Conservation (phyloP, 1,140 invertebrate genomes). For the Apis florea region DNA sequence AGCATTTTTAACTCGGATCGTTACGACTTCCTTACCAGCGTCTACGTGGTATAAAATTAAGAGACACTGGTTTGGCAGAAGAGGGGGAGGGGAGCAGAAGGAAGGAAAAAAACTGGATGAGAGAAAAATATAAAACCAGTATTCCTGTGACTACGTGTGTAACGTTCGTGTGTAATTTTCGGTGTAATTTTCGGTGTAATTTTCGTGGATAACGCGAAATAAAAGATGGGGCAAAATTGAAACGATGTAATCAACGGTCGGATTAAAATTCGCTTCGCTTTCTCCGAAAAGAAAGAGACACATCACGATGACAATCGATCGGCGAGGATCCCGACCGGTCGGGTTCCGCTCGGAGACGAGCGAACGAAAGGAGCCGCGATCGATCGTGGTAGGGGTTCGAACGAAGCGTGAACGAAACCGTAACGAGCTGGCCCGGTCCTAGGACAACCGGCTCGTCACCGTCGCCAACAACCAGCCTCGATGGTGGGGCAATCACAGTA, state of each 20-base stretch:
- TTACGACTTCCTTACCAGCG: not conserved
- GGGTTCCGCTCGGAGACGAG: not conserved
- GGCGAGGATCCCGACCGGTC: not conserved
- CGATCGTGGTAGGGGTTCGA: not conserved
- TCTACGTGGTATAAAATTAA: not conserved
- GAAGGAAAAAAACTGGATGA: not conserved
- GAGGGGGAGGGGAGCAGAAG: no score
- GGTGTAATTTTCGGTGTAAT: no score
- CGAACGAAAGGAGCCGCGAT: not conserved
- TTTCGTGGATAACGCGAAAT: not conserved
- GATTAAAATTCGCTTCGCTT: not conserved
- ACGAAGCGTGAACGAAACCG: not conserved
- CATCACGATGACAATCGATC: constrained; percentile 17
- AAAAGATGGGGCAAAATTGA: not conserved
- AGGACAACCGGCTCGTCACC: constrained; percentile 56
- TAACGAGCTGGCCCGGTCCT: constrained; percentile 55
- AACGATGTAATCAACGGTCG: not conserved
- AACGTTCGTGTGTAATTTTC: no score
- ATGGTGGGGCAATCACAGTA: constrained; percentile 61
- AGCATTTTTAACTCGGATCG: not conserved
- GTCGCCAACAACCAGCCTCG: constrained; percentile 2
- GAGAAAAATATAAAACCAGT: not conserved
- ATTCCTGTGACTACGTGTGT: not conserved
- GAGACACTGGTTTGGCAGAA: not conserved
- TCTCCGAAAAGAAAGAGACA: not conserved